phyloP scores from a whole-genome alignment of 2,113 vertebrate species.

The Nestor notabilis region DNA sequence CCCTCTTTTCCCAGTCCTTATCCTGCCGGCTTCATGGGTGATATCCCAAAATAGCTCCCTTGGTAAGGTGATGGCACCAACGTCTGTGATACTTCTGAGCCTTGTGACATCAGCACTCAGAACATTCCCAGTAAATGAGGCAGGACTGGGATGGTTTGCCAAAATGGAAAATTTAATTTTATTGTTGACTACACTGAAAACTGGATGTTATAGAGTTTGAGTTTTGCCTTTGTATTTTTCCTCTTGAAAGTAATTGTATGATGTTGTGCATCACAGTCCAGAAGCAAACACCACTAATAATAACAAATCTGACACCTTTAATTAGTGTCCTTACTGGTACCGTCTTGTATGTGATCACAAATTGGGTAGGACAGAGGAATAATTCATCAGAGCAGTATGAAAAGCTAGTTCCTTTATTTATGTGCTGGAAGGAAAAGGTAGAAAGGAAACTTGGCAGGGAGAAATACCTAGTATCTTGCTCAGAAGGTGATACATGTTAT shows the following conservation, averaged over 20 bases:
- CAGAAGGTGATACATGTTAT: not conserved
- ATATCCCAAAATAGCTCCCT: not conserved
- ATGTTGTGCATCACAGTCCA: not conserved
- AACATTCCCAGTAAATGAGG: not conserved
- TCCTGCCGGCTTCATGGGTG: not conserved
- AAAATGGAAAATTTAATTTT: constrained; percentile 47
- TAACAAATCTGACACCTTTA: not conserved
- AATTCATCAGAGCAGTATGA: not conserved
- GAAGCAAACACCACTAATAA: not conserved
- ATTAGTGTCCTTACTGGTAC: not conserved
- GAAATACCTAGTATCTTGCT: not conserved
- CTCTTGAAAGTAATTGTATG: not conserved
- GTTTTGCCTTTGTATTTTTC: not conserved
- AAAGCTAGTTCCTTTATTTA: not conserved
- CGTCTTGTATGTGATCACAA: not conserved
- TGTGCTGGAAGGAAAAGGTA: not conserved
- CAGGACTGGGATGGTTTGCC: not conserved
- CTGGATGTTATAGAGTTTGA: not conserved
- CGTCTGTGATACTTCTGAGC: not conserved
- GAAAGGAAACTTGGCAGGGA: not conserved
- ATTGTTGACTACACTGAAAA: constrained; percentile 43
- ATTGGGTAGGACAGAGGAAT: not conserved
- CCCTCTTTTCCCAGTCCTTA: not conserved
- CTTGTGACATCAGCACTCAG: not conserved
- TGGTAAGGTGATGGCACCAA: not conserved